A percentile compares a stretch with the other conserved stretches of the same genome.
Conservation (phyloP, 2,888 invertebrate species). For the Cybosia mesomella region DNA sequence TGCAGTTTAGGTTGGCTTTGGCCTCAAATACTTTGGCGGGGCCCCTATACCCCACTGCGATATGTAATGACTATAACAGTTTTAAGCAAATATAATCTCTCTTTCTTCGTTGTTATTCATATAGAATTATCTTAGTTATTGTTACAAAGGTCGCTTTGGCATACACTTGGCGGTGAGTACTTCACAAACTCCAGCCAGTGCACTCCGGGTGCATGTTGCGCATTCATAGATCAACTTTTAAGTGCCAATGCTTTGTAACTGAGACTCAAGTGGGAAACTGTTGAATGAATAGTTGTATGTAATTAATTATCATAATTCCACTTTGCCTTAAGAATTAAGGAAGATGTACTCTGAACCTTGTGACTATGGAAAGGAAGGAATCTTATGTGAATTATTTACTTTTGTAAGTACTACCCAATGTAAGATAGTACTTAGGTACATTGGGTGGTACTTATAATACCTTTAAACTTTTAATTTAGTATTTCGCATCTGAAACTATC, state of each 20-base stretch:
- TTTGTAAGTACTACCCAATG: neutral
- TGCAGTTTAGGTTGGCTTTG: too few species aligned
- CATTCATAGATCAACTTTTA: slow-evolving; percentile 50
- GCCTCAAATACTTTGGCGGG: too few species aligned
- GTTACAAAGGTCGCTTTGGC: slow-evolving; percentile 36
- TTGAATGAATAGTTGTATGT: slow-evolving; percentile 10
- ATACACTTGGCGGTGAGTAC: slow-evolving; percentile 27
- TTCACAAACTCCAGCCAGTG: slow-evolving; percentile 43
- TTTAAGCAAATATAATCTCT: neutral
- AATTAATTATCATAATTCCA: neutral
- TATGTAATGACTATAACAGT: too few species aligned
- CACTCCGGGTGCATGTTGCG: slow-evolving; percentile 41
- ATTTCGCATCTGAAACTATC: too few species aligned
- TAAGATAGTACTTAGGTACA: too few species aligned
- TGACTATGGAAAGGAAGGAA: neutral
- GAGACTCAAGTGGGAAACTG: slow-evolving; percentile 32
- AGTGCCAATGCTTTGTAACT: slow-evolving; percentile 38
- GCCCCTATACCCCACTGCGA: too few species aligned
- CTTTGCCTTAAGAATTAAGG: neutral
- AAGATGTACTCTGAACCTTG: neutral
- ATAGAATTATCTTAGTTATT: slow-evolving; percentile 16
- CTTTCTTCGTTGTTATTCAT: neutral
- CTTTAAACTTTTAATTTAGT: too few species aligned
- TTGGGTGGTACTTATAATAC: too few species aligned
- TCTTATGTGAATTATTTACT: neutral